A percentile compares a stretch with the other conserved stretches of the same genome.
Evolutionary conservation across 1,140 invertebrate genomes (phyloP).

Genomic region (Rhopalosiphum padi): DNA sequence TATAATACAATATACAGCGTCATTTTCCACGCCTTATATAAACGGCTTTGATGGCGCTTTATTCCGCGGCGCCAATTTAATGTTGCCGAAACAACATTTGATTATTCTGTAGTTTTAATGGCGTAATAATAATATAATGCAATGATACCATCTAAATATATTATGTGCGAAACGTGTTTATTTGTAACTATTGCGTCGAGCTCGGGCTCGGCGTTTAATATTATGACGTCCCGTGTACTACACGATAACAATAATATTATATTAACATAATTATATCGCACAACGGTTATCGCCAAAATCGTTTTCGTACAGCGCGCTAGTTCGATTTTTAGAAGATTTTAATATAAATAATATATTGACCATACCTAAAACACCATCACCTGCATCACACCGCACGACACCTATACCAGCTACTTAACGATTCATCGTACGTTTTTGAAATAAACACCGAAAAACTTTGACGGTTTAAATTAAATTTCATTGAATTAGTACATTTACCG

Average conservation of each 20-base stretch:
- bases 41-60: background rate
- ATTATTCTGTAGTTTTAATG: background rate
- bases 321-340: background rate
- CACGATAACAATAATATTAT: background rate
- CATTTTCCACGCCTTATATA: background rate
- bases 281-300: background rate
- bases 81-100: background rate
- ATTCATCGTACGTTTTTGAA: constrained; percentile 4
- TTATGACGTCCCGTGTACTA: background rate
- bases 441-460: constrained; percentile 16
- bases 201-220: background rate
- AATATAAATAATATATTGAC: background rate
- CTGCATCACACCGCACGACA: background rate
- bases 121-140: background rate
- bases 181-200: background rate
- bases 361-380: background rate
- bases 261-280: no score
- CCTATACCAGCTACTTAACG: background rate
- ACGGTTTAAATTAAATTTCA: background rate
- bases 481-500: background rate
- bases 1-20: background rate
- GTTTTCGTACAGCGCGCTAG: background rate
- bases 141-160: background rate
- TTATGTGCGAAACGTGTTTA: background rate
- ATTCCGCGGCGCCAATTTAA: background rate